Conservation (phyloP, 2,888 invertebrate species). For the Sinotaia quadrata region DNA sequence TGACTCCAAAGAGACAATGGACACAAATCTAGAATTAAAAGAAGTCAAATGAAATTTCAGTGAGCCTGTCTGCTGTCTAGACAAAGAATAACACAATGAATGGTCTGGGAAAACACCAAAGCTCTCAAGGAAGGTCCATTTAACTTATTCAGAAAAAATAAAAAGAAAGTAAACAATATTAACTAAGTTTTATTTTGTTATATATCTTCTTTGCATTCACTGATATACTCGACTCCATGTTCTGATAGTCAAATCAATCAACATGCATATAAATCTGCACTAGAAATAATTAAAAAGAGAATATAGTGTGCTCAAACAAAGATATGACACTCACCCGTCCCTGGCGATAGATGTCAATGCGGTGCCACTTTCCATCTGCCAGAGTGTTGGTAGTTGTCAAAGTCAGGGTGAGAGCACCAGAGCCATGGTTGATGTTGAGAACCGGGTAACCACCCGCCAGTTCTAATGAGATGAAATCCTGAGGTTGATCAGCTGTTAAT, state of each 20-base stretch:
- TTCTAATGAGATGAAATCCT: slow-evolving; percentile 94
- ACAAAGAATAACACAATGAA: too few relatives aligned
- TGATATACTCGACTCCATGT: background rate
- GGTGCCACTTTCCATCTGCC: slow-evolving; percentile 91
- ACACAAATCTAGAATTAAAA: too few relatives aligned
- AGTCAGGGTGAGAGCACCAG: slow-evolving; percentile 84
- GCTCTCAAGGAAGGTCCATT: too few relatives aligned
- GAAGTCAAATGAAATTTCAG: too few relatives aligned
- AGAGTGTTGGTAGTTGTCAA: slow-evolving; percentile 75
- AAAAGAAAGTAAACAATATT: background rate
- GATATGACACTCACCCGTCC: slow-evolving; percentile 61
- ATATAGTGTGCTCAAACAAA: too few relatives aligned
- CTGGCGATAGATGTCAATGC: slow-evolving; percentile 86
- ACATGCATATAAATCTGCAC: too few relatives aligned
- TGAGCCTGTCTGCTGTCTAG: too few relatives aligned
- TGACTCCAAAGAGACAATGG: too few relatives aligned
- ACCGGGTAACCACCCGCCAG: slow-evolving; percentile 92
- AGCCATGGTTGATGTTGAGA: slow-evolving; percentile 93
- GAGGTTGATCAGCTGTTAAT: slow-evolving; percentile 6
- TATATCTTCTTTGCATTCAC: background rate
- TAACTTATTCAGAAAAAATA: background rate
- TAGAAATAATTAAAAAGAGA: too few relatives aligned
- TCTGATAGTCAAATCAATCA: too few relatives aligned
- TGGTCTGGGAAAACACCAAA: too few relatives aligned
- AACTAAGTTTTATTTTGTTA: background rate